Base-by-base conservation (phyloP, 2,113 vertebrate species). In the Cephalopholis sonnerati region DNA sequence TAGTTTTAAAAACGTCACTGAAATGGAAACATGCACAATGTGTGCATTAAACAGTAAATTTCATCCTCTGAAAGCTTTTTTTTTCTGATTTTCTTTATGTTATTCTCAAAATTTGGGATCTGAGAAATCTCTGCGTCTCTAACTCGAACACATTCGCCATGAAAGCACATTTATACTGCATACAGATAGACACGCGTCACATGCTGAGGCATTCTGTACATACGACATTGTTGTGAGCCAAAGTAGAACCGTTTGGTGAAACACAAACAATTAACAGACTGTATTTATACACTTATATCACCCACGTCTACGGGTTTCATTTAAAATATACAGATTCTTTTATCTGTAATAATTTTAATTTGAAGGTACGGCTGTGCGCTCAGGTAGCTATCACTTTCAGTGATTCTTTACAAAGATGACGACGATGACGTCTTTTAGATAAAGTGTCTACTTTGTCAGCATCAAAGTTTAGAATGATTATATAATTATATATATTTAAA, bases 221-320 rank as follows among this genome's bases (percentile, higher is more conserved):
- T 15, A 44, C 0, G 41, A 63, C 22, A 50, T 18, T 63, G 62
- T 20, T 57, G 44, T 16, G 29, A 76, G 48, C 44, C 65, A 39
- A 82, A 68, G n/a, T 62, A 51, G 44, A n/a, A 64, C 15, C 13
- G 50, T 32, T 68, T 44, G 48, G 13, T 53, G 22, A 58, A 29
- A 29, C 46, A 86, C 63, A 54, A 74, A 75, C 32, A 44, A 17
- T 5, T 67, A n/a, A 67, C 74, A 82, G n/a, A 53, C 12, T 64
- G 41, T 5, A 50, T 81, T 76, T 77, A 82, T 41, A 84, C 41
- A 78, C 32, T 80, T 51, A 62, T 16, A 74, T 58, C 20, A 67
- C 71, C 58, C 65, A 72, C 77, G 63, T 81, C 48, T 24, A 32
- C 63, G 32, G 41, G 68, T 80, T 77, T 76, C 39, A 69, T 79